Evolutionary conservation across 2,797 vertebrate species (phyloP).

Genomic region (Acrossocheilus fasciatus): DNA sequence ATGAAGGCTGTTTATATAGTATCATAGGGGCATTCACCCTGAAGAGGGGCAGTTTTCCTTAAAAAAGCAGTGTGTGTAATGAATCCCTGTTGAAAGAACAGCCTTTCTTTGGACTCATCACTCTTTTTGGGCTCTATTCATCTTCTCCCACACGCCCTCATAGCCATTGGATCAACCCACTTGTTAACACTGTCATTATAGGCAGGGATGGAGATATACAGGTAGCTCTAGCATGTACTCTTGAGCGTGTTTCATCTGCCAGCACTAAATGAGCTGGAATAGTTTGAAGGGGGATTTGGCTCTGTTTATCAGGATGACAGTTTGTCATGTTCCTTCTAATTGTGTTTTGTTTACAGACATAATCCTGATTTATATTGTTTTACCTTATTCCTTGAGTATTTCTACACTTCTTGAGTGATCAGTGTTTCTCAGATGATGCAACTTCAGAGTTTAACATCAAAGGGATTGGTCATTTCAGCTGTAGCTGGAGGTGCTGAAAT

Average conservation of each 20-base stretch:
- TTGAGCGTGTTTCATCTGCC: slow-evolving; percentile 2
- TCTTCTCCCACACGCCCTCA: slow-evolving; percentile 44
- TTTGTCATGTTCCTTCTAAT: neutral
- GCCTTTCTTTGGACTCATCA: slow-evolving; percentile 27
- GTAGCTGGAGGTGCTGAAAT: slow-evolving; percentile 17
- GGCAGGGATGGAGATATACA: slow-evolving; percentile 9
- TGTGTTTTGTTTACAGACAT: neutral
- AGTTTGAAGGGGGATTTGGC: neutral
- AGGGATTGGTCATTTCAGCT: slow-evolving; percentile 22
- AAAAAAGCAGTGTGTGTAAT: slow-evolving; percentile 27
- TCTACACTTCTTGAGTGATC: neutral
- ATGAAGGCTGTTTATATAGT: slow-evolving; percentile 28
- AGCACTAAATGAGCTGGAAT: neutral
- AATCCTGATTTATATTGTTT: slow-evolving; percentile 24
- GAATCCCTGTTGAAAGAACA: slow-evolving; percentile 55
- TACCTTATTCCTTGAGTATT: neutral
- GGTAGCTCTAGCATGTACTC: slow-evolving; percentile 38
- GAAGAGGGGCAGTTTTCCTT: slow-evolving; percentile 12
- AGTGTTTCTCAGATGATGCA: neutral
- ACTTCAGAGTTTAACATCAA: slow-evolving; percentile 17
- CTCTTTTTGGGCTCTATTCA: slow-evolving; percentile 44
- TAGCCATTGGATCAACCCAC: slow-evolving; percentile 25
- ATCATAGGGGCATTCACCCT: slow-evolving; percentile 26
- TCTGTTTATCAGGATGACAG: neutral
- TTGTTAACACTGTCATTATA: slow-evolving; percentile 41